Base-by-base conservation (phyloP, 2,888 invertebrate species). In the Flexamia atlantica region DNA sequence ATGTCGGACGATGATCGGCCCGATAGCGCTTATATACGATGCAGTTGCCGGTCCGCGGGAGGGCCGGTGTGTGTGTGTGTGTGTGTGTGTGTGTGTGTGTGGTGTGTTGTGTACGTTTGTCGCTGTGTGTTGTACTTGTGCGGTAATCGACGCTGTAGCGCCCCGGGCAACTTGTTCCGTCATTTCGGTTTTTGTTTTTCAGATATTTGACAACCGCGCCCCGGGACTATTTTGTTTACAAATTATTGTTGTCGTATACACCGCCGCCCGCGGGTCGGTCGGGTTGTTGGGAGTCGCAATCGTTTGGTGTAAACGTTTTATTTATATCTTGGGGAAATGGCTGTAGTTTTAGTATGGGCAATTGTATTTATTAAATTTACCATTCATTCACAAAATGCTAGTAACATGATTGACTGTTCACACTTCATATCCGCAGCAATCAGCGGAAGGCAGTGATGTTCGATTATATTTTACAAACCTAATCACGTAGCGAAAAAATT, bases 121-220 rank as follows among this genome's bases (percentile, higher is more conserved):
- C n/a, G 57, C 23, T 2, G 2, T 12, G 20, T 57, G 23, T 20
- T 50, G 57, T 30, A 3, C 17, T 64, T 64, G 17, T 64, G 17
- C 64, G 9, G 28, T 28, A 25, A 64, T 64, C 64, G 30, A 28
- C 64, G 57, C 1, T 57, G 57, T 57, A 64, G 64, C 64, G 28
- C 64, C 30, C 28, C 64, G 17, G 64, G 64, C 14, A 14, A 28
- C 28, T 28, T 64, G 64, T 64, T 14, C 30, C 28, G 64, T 64
- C 28, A 64, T 64, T 64, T 64, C 14, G 23, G 57, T 64, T 64
- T 64, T 64, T 64, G 64, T 64, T 28, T 64, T 25, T 64, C 57
- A 57, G 28, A 64, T 64, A 64, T 64, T 64, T 64, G 64, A 64
- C 64, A 30, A 64, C 28, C 64, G 28, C 64, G 25, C 64, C 64